phyloP scores from a whole-genome alignment of 1,140 invertebrate species.

The Halotydeus destructor region DNA sequence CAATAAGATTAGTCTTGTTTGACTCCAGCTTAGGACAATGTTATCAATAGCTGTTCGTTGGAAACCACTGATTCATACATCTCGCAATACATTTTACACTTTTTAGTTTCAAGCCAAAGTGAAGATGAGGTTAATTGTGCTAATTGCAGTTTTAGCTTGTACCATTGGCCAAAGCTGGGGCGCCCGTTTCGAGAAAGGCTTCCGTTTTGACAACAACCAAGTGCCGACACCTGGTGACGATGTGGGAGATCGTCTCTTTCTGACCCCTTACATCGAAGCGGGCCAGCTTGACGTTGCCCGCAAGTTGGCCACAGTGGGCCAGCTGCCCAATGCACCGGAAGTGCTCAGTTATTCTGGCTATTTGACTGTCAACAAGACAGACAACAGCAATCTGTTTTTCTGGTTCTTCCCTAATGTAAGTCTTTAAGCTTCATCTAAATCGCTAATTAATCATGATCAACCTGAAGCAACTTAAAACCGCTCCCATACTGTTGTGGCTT shows the following conservation, averaged over 20 bases:
- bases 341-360: constrained; percentile 16
- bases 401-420: constrained; percentile 19
- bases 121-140: no score
- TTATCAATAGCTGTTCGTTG: no score
- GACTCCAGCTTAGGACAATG: no score
- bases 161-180: not conserved
- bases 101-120: no score
- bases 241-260: not conserved
- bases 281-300: constrained; percentile 4
- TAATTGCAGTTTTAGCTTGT: no score
- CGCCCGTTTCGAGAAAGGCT: not conserved
- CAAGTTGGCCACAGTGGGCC: not conserved
- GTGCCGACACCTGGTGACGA: not conserved
- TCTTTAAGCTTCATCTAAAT: not conserved
- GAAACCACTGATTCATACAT: constrained; percentile 21
- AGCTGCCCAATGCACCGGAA: constrained; percentile 7
- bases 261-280: constrained; percentile 10
- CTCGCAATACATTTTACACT: not conserved
- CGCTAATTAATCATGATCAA: not conserved
- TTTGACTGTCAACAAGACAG: constrained; percentile 16
- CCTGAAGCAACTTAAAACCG: constrained; percentile 14
- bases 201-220: not conserved
- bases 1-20: no score
- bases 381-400: constrained; percentile 17
- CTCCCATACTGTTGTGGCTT: constrained; percentile 59